Evolutionary conservation across 2,797 vertebrate genomes (phyloP).

Genomic region (Salarias fasciatus): DNA sequence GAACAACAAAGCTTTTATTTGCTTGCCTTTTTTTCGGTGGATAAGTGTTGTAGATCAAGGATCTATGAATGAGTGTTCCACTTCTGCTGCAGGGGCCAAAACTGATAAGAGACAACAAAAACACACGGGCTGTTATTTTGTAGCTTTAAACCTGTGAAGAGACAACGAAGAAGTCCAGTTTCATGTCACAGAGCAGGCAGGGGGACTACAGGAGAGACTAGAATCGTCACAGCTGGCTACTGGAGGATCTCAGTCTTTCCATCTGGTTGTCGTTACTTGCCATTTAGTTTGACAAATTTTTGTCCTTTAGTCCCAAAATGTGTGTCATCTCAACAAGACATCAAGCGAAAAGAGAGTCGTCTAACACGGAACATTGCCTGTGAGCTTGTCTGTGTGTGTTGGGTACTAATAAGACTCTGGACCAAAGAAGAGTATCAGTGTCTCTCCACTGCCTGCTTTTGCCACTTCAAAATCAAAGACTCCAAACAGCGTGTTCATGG

Average conservation of each 20-base stretch:
- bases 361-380: background rate
- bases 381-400: too few species aligned
- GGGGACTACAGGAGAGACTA: background rate
- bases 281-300: background rate
- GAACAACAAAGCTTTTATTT: slow-evolving; percentile 12
- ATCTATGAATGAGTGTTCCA: slow-evolving; percentile 34
- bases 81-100: slow-evolving; percentile 21
- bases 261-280: too few species aligned
- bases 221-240: background rate
- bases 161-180: slow-evolving; percentile 15
- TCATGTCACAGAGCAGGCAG: background rate
- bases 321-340: background rate
- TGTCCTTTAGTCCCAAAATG: background rate
- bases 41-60: slow-evolving; percentile 25
- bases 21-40: slow-evolving; percentile 23
- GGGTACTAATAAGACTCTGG: slow-evolving; percentile 5
- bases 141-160: slow-evolving; percentile 19
- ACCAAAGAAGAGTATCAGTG: background rate
- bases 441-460: slow-evolving; percentile 3
- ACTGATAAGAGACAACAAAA: slow-evolving; percentile 42
- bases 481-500: slow-evolving; percentile 17
- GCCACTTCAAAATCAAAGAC: slow-evolving; percentile 23
- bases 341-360: background rate
- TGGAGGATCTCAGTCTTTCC: background rate
- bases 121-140: background rate